These are phyloP conservation scores for Melipona quadrifasciata DNA, from an alignment of 1,140 invertebrate species.

Conservation along the genomic window DNA sequence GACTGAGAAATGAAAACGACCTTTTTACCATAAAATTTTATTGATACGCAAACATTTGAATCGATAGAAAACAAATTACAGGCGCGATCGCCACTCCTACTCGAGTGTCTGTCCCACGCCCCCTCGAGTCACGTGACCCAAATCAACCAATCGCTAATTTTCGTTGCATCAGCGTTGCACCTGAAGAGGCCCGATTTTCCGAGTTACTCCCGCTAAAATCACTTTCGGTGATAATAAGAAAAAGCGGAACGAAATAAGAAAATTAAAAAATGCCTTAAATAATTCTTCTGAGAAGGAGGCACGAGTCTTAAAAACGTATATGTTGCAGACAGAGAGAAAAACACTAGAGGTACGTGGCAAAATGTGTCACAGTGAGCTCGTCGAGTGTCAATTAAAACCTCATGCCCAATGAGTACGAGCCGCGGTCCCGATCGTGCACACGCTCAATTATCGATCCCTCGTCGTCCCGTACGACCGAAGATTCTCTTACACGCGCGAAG, in stretches of 20 bases:
- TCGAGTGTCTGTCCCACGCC: no score
- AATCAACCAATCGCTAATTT: no score
- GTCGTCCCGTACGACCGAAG: conserved; percentile 7
- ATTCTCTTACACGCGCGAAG: neutral
- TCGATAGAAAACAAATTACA: no score
- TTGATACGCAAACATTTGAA: no score
- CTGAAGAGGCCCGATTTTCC: no score
- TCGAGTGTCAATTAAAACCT: conserved; percentile 48
- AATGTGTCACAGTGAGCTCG: conserved; percentile 16
- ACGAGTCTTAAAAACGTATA: neutral
- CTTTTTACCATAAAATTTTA: no score
- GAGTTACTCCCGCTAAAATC: no score
- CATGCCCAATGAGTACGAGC: conserved; percentile 32
- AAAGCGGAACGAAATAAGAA: neutral
- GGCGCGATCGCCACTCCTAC: no score
- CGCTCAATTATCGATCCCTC: conserved; percentile 18
- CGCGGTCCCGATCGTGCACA: conserved; percentile 10
- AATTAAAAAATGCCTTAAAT: neutral
- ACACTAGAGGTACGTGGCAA: neutral
- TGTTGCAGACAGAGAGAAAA: neutral
- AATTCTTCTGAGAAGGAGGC: neutral
- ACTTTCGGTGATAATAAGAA: no score
- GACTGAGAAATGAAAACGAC: no score
- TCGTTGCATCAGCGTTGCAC: no score
- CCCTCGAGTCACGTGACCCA: no score